Base-by-base conservation (phyloP, 1,140 invertebrate genomes). In the Hyles euphorbiae region DNA sequence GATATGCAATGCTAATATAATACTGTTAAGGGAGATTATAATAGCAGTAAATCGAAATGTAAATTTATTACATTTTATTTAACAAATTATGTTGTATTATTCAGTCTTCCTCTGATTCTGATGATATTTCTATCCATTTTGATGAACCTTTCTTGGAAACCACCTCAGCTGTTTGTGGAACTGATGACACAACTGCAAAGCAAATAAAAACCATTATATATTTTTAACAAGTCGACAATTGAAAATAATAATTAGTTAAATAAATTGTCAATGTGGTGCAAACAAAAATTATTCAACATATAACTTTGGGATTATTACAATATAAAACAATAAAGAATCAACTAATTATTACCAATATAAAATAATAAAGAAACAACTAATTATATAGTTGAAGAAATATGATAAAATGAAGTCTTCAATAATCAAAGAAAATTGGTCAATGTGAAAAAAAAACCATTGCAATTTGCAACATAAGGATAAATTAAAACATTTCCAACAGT, bases 51-150 rank as follows among this genome's bases (percentile, higher is more conserved):
- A 40, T 40, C 8, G 36, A 40, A 75, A 81, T 81, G 76, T 78
- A 79, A 70, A 67, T 76, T 83, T 78, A 81, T 81, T 82, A 81
- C 74, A 81, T 81, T 83, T 77, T 74, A 81, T 72, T 72, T 69
- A 56, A 78, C 64, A 73, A 74, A 72, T n/a, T 45, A 56, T 53
- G 32, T 58, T 67, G 58, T 63, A 57, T 70, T 60, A 56, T 71
- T 79, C 48, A 74, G 34, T 83, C 72, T 64, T 75, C 80, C 32
- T 82, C 84, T 34, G 85, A 88, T 50, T 83, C 85, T 64, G 86
- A 88, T 60, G 86, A 88, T 56, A 88, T 72, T 70, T 88, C 86
- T 66, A 88, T 86, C 86, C 86, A 88, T 56, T 70, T 63, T 44
- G 82, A 80, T 40, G 68, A 60, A 46, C 70, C 72, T 55, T 75